Conservation (phyloP, 2,797 vertebrate genomes). For the Otus scops region DNA sequence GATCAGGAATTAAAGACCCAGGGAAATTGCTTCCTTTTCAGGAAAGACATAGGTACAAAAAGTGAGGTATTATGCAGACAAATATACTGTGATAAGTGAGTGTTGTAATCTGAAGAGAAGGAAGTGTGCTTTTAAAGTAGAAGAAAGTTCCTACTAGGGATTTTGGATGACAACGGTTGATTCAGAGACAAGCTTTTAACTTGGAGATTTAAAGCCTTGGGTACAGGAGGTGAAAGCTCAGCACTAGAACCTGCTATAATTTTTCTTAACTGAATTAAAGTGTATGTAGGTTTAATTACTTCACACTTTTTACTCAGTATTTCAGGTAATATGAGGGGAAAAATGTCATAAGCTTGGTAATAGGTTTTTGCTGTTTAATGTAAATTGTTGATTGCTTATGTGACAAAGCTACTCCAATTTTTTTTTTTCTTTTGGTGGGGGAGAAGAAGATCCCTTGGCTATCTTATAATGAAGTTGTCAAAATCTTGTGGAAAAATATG, state of each 20-base stretch:
- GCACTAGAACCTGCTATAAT: background rate
- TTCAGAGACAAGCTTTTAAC: background rate
- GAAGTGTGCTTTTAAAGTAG: background rate
- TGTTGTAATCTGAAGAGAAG: background rate
- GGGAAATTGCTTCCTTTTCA: background rate
- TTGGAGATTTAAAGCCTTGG: background rate
- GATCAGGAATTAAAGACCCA: background rate
- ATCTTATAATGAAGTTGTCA: background rate
- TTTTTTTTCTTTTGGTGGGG: background rate
- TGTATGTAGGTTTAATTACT: conserved; percentile 16
- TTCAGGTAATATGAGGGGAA: background rate
- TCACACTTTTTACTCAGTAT: conserved; percentile 18
- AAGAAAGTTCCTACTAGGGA: background rate
- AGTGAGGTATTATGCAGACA: background rate
- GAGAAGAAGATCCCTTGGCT: background rate
- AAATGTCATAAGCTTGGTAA: background rate
- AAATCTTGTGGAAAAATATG: background rate
- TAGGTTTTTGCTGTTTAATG: conserved; percentile 38
- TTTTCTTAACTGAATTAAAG: conserved; percentile 46
- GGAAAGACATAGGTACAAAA: background rate
- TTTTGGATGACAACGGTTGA: background rate
- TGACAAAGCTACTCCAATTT: background rate
- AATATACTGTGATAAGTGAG: background rate
- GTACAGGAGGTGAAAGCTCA: background rate
- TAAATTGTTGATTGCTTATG: conserved; percentile 40